Evolutionary conservation across 2,888 invertebrate species (phyloP).

Genomic region (Heliconius charithonia): DNA sequence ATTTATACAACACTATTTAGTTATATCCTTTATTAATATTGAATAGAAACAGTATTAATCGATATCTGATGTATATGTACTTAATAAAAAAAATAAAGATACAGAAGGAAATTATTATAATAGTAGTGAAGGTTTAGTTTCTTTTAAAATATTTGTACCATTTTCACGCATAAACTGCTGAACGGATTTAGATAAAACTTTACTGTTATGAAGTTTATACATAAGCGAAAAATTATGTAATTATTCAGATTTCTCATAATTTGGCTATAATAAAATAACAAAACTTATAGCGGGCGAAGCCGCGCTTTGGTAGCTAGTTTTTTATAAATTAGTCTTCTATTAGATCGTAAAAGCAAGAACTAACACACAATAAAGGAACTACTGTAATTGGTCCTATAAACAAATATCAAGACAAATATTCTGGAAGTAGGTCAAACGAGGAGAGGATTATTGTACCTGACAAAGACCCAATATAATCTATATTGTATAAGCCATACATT

Average conservation of each 20-base stretch:
- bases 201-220: too few relatives aligned
- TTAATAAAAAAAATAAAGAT: neutral
- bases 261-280: too few relatives aligned
- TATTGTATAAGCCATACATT: conserved; percentile 8
- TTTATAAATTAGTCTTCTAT: neutral
- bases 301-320: neutral
- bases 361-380: conserved; percentile 4
- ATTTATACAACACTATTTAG: conserved; percentile 37
- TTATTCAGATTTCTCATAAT: too few relatives aligned
- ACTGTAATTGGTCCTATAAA: conserved; percentile 8
- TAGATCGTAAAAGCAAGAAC: neutral
- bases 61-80: neutral
- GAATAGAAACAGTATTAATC: neutral
- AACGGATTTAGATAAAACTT: too few relatives aligned
- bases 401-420: conserved; percentile 5
- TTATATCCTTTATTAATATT: conserved; percentile 30
- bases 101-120: too few relatives aligned
- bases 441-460: conserved; percentile 17
- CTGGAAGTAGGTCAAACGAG: conserved; percentile 5
- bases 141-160: too few relatives aligned
- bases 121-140: too few relatives aligned
- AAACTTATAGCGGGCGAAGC: too few relatives aligned
- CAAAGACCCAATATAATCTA: conserved; percentile 29
- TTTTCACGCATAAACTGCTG: too few relatives aligned
- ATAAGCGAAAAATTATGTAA: too few relatives aligned